phyloP scores from a whole-genome alignment of 2,797 vertebrate genomes.

The Botia kubotai region DNA sequence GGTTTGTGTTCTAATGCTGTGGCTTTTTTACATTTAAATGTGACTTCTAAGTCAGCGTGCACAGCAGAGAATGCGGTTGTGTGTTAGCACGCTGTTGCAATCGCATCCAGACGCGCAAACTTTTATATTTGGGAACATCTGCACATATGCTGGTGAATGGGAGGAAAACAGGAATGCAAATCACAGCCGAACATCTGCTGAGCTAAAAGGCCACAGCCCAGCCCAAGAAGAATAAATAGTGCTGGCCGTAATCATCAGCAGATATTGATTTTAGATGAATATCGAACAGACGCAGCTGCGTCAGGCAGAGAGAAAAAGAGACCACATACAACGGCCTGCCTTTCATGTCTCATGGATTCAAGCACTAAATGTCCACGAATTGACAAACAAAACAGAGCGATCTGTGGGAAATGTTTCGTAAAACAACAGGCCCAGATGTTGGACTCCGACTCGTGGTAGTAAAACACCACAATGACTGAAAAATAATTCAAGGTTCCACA shows the following conservation, averaged over 20 bases:
- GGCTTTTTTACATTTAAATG: neutral
- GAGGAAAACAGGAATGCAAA: slow-evolving; percentile 87
- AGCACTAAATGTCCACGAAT: slow-evolving; percentile 88
- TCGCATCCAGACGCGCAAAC: slow-evolving; percentile 67
- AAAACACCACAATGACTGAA: slow-evolving; percentile 86
- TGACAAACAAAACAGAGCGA: slow-evolving; percentile 90
- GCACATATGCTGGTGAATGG: slow-evolving; percentile 84
- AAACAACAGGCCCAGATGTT: slow-evolving; percentile 93
- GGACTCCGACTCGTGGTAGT: slow-evolving; percentile 90
- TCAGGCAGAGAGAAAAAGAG: slow-evolving; percentile 77
- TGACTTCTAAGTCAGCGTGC: too few relatives aligned
- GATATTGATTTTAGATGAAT: slow-evolving; percentile 92
- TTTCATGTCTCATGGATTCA: slow-evolving; percentile 85
- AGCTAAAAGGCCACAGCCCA: slow-evolving; percentile 83
- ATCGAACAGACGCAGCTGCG: slow-evolving; percentile 88
- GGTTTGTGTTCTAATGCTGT: neutral
- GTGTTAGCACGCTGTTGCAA: neutral
- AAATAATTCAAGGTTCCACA: slow-evolving; percentile 85
- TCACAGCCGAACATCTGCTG: slow-evolving; percentile 85
- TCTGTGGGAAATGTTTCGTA: slow-evolving; percentile 94
- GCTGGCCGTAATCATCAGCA: slow-evolving; percentile 87
- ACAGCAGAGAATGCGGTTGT: neutral
- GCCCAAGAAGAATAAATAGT: slow-evolving; percentile 85
- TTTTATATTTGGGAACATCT: slow-evolving; percentile 80
- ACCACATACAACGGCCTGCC: slow-evolving; percentile 88